Evolutionary conservation across 2,888 invertebrate species (phyloP), one percentile per base, ranked within the genome.

Genomic region (Patella caerulea): DNA sequence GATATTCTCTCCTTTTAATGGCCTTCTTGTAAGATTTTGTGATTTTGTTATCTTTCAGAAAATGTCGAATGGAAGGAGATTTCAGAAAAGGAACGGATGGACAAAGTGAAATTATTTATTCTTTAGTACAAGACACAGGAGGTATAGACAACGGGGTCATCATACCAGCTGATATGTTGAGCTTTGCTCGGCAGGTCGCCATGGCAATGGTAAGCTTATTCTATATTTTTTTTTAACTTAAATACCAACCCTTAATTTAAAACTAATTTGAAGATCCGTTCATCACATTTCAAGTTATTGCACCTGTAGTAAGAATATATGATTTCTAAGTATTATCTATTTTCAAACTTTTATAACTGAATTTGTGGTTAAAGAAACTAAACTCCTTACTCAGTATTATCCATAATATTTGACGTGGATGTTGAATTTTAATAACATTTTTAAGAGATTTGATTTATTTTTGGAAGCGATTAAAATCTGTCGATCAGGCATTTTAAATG

Each of bases 171-270:
- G 96, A 97, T 90, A 93, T 97, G 19, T 90, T 97, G 17, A 95
- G 95, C 7, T 96, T 96, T 90, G 96, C 96, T 4, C 93, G 96
- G 72, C 97, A 97, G 92, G 95, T 96, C 72, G 95, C 96, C 0
- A 94, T 95, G 90, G 97, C 97, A 82, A 97, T 97, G 97, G 95
- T 95, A 91, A 93, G 92, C 85, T 17, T 56, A 15, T 12, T 71
- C 24, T 59, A 70, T 24, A 72, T 52, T 69, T 17, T 11, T 70
- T 14, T 77, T 19, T 7, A 19, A 9, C 7, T 19, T n/a, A 73
- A 4, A 73, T 11, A n/a, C 17, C 45, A 45, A 45, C 45, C 45
- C 45, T 45, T 45, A 45, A 45, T 45, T 45, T 45, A 45, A 45
- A 45, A 45, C 45, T 45, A 45, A 45, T 45, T 45, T 45, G 7